These are phyloP conservation scores for Ambastaia sidthimunki DNA, from an alignment of 2,797 vertebrate species.

Conservation along the genomic window DNA sequence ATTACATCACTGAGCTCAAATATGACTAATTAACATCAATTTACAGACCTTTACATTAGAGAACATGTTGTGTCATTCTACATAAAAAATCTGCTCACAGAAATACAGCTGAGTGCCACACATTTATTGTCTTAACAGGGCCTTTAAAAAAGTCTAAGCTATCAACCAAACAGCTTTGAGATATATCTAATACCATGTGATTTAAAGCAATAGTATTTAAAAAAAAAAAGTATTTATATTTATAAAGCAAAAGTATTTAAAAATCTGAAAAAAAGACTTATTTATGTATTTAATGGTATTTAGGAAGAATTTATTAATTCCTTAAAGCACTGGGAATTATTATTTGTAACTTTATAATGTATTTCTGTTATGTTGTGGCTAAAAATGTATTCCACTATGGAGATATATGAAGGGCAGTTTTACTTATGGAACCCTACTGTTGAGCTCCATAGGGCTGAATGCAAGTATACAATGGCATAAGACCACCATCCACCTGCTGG, in stretches of 20 bases:
- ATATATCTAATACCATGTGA: not conserved
- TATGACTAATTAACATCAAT: not conserved
- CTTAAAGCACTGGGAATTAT: not conserved
- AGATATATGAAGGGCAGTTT: not conserved
- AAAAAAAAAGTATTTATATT: too few species aligned
- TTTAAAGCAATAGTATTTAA: too few species aligned
- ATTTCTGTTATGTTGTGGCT: not conserved
- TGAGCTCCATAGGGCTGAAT: not conserved
- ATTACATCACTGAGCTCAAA: slow-evolving; percentile 46
- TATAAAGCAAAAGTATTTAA: not conserved
- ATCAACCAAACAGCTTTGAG: not conserved
- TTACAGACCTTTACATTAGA: too few species aligned
- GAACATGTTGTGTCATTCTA: not conserved
- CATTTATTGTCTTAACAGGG: not conserved
- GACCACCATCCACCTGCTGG: slow-evolving; percentile 32
- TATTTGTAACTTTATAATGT: not conserved
- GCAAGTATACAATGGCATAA: slow-evolving; percentile 18
- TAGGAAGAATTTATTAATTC: not conserved
- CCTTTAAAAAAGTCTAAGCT: not conserved
- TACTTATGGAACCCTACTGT: not conserved
- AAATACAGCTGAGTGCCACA: not conserved
- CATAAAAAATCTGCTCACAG: not conserved
- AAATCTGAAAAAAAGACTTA: not conserved
- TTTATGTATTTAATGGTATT: not conserved
- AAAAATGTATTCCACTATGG: not conserved